Evolutionary conservation across 53 echinoderm and acorn worm species (phyloP), one percentile per base, ranked within the genome.

Genomic region (Hippasteria phrygiana): DNA sequence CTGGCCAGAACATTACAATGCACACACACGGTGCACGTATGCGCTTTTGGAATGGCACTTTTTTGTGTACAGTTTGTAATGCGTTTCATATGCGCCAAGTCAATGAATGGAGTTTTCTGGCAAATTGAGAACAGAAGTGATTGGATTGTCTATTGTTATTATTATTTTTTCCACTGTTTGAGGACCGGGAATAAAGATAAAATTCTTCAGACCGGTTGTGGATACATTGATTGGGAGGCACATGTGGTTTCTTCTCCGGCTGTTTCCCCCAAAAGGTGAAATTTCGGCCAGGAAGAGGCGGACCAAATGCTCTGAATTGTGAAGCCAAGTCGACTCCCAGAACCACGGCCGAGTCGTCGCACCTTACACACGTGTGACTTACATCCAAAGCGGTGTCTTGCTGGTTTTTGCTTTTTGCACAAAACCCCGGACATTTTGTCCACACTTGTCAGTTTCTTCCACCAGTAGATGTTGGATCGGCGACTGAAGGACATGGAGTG

Each of bases 401-500:
- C 41, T 27, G 22, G 43, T 35, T 10, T 43, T 43, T 41, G 9
- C 43, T 14, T 18, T 43, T 6, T 11, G n/a, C 14, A 70, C 20
- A 81, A 69, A 85, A 29, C 14, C 71, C 24, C 71, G 39, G 85
- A 85, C 85, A 24, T 71, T 39, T 53, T 53, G 48, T 50, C 50
- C 5, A 18, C 50, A 85, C 51, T 51, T 85, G 71, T 71, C 85
- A 85, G 35, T 85, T 71, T 69, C 71, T 85, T 51, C 53, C 47
- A 14, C 48, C 13, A 42, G 7, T 64, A 71, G 18, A 85, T 85
- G 85, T 85, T 70, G 20, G 85, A 85, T 35, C 69, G 85, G 29
- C 70, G 71, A 71, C 71, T 85, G 32, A 85, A 37, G 50, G 85
- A 85, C 51, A 85, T 85, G 85, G 85, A 85, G 47, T 85, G 85